phyloP scores from a whole-genome alignment of 2,888 invertebrate genomes.

The Ecdyonurus torrentis region DNA sequence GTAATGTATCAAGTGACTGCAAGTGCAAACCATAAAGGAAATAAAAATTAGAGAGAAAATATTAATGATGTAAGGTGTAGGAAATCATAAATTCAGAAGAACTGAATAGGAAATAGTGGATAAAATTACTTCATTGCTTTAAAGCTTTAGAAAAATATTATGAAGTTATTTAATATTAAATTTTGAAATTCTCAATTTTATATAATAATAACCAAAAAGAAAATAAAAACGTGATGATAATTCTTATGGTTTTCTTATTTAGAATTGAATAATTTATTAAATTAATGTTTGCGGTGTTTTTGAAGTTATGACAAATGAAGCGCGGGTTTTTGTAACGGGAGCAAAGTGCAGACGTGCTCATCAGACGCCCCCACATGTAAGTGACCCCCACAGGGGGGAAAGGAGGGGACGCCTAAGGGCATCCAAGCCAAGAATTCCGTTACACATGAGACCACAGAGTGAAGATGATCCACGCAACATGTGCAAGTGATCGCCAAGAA shows the following conservation, averaged over 20 bases:
- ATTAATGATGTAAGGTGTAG: too few species aligned
- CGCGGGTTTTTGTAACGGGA: not conserved
- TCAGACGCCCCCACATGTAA: not conserved
- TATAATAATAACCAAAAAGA: not conserved
- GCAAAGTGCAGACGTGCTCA: not conserved
- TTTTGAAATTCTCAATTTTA: not conserved
- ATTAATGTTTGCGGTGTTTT: not conserved
- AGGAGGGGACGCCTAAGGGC: too few species aligned
- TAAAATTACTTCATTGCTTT: too few species aligned
- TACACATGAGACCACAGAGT: too few species aligned
- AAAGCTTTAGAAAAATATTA: not conserved
- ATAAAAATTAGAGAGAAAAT: too few species aligned
- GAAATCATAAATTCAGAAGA: not conserved
- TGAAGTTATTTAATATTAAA: not conserved
- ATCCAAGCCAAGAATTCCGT: too few species aligned
- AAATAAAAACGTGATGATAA: not conserved
- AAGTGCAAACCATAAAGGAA: not conserved
- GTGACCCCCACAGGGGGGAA: not conserved
- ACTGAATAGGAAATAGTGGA: not conserved
- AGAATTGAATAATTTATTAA: not conserved
- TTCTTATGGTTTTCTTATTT: too few species aligned
- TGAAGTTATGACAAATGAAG: not conserved
- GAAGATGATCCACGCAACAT: too few species aligned
- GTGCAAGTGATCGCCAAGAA: too few species aligned
- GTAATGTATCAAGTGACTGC: too few species aligned